Evolutionary conservation across 2,113 vertebrate genomes (phyloP).

Genomic region (Phyllopteryx taeniolatus): DNA sequence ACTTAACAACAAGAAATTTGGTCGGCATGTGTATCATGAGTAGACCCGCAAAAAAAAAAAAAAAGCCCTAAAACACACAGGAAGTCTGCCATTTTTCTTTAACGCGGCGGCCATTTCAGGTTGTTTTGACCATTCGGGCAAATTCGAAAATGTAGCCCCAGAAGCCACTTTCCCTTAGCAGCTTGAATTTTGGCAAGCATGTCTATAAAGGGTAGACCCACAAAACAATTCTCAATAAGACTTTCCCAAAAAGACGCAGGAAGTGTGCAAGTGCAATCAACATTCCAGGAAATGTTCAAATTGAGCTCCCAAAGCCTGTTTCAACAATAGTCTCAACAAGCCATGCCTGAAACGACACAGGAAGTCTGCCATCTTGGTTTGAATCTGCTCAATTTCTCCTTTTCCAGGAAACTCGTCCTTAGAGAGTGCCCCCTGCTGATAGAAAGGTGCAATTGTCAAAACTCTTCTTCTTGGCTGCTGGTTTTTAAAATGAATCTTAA

Average conservation of each 20-base stretch:
- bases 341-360: neutral
- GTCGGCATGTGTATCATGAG: too few relatives aligned
- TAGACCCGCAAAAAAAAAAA: too few relatives aligned
- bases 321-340: neutral
- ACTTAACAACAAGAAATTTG: too few relatives aligned
- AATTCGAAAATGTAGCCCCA: too few relatives aligned
- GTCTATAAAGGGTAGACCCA: too few relatives aligned
- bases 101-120: too few relatives aligned
- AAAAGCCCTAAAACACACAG: too few relatives aligned
- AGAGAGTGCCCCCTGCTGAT: neutral
- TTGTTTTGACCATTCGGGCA: too few relatives aligned
- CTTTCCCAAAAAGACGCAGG: neutral
- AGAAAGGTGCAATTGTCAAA: neutral
- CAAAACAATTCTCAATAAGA: too few relatives aligned
- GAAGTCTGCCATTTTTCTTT: too few relatives aligned
- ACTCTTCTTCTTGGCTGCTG: neutral
- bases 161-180: too few relatives aligned
- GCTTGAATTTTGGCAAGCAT: neutral
- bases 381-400: neutral
- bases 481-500: conserved; percentile 34
- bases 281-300: neutral
- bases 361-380: neutral
- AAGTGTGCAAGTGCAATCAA: neutral
- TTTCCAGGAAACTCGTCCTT: neutral
- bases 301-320: neutral